A percentile compares a stretch with the other conserved stretches of the same genome.
Conservation (phyloP, 2,113 vertebrate genomes). For the Dromaius novaehollandiae region DNA sequence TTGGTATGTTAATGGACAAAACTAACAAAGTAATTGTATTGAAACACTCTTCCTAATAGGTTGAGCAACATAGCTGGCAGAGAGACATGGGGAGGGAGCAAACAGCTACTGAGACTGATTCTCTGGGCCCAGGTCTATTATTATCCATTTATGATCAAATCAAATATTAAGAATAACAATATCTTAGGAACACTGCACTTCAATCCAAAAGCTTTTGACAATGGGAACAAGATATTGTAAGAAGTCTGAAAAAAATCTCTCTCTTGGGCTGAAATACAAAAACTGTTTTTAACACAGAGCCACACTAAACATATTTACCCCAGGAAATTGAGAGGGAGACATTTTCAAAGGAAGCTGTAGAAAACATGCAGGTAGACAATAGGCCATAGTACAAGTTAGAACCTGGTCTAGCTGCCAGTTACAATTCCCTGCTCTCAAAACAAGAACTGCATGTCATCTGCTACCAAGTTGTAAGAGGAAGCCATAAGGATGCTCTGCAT, state of each 20-base stretch:
- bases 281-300: neutral
- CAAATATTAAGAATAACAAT: neutral
- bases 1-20: neutral
- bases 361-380: rapidly evolving
- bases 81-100: neutral
- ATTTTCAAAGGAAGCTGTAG: neutral
- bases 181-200: neutral
- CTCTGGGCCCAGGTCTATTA: neutral
- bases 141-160: neutral
- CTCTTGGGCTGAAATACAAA: neutral
- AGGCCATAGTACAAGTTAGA: neutral
- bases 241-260: neutral
- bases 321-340: neutral
- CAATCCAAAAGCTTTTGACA: neutral
- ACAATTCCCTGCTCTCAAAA: neutral
- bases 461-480: neutral
- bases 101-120: neutral
- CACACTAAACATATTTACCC: neutral
- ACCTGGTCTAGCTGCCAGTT: neutral
- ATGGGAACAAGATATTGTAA: neutral
- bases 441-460: neutral
- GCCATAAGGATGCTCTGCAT: neutral
- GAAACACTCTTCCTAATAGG: neutral
- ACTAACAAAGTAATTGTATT: neutral
- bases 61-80: rapidly evolving